These are phyloP conservation scores for Osmerus eperlanus DNA, from an alignment of 2,113 vertebrate genomes.

Conservation along the genomic window DNA sequence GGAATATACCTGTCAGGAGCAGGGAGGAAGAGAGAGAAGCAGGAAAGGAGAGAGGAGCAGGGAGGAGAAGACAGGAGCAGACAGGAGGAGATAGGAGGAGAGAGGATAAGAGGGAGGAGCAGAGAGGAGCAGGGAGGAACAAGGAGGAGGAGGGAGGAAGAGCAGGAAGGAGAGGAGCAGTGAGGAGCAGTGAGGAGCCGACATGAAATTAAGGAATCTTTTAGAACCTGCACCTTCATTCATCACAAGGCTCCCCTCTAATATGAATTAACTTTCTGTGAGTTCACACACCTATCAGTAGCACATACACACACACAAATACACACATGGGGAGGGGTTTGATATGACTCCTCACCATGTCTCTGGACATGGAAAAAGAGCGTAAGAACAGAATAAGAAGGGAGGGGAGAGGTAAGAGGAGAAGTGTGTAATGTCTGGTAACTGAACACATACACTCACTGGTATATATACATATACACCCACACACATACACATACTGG, in stretches of 20 bases:
- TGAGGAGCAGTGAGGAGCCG: background rate
- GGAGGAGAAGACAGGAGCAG: conserved; percentile 44
- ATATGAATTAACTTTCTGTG: no score
- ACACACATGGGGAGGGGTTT: no score
- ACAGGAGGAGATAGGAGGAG: conserved; percentile 24
- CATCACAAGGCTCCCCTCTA: no score
- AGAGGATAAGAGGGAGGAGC: background rate
- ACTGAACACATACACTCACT: background rate
- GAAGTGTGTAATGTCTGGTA: background rate
- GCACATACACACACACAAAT: no score
- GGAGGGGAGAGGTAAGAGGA: background rate
- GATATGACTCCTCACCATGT: background rate
- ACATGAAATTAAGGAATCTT: background rate
- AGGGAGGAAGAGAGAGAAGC: background rate
- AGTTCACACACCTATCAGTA: no score
- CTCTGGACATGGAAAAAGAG: background rate
- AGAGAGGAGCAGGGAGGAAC: background rate
- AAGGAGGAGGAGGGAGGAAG: background rate
- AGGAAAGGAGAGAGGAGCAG: conserved; percentile 14
- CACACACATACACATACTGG: background rate
- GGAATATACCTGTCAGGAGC: no score
- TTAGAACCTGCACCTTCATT: no score
- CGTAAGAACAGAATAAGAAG: background rate
- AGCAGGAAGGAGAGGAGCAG: background rate
- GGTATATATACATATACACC: background rate